Base-by-base conservation (phyloP, 2,113 vertebrate genomes). In the Solea solea region DNA sequence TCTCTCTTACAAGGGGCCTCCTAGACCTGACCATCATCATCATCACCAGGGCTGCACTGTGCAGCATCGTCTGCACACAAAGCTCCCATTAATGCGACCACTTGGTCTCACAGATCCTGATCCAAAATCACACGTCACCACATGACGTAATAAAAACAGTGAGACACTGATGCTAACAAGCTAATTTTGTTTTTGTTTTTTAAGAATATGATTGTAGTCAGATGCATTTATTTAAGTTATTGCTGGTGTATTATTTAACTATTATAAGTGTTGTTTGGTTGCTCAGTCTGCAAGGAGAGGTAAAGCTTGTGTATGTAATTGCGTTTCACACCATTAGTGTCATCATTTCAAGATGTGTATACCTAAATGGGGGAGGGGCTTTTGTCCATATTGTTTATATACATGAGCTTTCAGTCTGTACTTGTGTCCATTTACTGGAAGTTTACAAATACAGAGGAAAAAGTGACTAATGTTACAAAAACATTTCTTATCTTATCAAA, bases 41-140 rank as follows among this genome's bases (percentile, higher is more conserved):
- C 51, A 55, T 62, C 41, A 44, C n/a, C 41, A 57, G n/a, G 46
- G 42, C 12, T 74, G 69, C 67, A 73, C 69, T 65, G 54, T 53
- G 72, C 63, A 78, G 64, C 40, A 8, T 9, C 10, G 9, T 44
- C 8, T 34, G 64, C 34, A 74, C 61, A 58, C 34, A 60, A 44
- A 21, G 67, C 41, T 60, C 21, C 66, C 46, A 21, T 75, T 78
- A 57, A 71, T 48, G 41, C 64, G 7, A 61, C 69, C 69, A 40
- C 68, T 41, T 70, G 39, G 60, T 69, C 42, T 72, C 56, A 44
- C 59, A 69, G 62, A 51, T 28, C 62, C 57, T 27, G 49, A 69
- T 25, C 68, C 59, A 66, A 34, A 64, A 85, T 72, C 64, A 74
- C 71, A 83, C 83, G 86, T 88, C 86, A 88, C 40, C 68, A 69